Percentiles rank a stretch among this genome's conserved stretches.
phyloP scores from a whole-genome alignment of 2,888 invertebrate genomes.

The Ceratothoa steindachneri region DNA sequence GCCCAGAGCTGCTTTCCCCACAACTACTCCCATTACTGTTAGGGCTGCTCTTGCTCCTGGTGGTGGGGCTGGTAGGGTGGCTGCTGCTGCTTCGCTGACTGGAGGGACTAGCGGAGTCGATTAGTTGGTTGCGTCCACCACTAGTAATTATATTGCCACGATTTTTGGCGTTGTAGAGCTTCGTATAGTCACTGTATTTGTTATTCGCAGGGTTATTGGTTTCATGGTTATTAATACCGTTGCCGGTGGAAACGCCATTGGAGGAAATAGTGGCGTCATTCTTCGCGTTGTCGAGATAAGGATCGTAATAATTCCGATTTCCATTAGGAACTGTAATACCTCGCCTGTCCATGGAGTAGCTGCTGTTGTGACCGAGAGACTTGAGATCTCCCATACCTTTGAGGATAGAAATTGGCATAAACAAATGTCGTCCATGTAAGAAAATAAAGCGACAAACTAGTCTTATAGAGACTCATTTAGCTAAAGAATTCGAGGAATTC shows the following conservation, averaged over 20 bases:
- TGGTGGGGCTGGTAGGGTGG: slow-evolving; percentile 3
- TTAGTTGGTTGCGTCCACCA: neutral
- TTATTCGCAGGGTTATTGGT: slow-evolving; percentile 17
- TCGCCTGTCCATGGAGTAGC: slow-evolving; percentile 39
- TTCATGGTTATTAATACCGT: slow-evolving; percentile 4
- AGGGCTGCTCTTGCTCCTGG: slow-evolving; percentile 3
- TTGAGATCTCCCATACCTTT: slow-evolving; percentile 47
- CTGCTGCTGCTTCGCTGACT: neutral
- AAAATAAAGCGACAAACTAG: too few relatives aligned
- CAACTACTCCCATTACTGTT: slow-evolving; percentile 1
- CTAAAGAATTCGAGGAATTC: too few relatives aligned
- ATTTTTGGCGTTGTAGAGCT: slow-evolving; percentile 38
- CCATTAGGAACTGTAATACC: slow-evolving; percentile 10
- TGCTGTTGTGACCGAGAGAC: slow-evolving; percentile 37
- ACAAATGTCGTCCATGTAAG: too few relatives aligned
- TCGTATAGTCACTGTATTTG: slow-evolving; percentile 40
- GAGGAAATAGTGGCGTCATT: neutral
- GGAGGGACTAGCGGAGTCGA: neutral
- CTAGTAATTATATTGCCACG: slow-evolving; percentile 32
- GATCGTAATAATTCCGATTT: slow-evolving; percentile 25
- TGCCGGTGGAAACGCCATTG: neutral
- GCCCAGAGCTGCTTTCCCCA: slow-evolving; percentile 24
- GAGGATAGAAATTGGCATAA: neutral
- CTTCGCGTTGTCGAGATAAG: slow-evolving; percentile 26
- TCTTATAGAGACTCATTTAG: too few relatives aligned